Evolutionary conservation across 2,113 vertebrate genomes (phyloP).

Genomic region (Pollimyrus isidori): DNA sequence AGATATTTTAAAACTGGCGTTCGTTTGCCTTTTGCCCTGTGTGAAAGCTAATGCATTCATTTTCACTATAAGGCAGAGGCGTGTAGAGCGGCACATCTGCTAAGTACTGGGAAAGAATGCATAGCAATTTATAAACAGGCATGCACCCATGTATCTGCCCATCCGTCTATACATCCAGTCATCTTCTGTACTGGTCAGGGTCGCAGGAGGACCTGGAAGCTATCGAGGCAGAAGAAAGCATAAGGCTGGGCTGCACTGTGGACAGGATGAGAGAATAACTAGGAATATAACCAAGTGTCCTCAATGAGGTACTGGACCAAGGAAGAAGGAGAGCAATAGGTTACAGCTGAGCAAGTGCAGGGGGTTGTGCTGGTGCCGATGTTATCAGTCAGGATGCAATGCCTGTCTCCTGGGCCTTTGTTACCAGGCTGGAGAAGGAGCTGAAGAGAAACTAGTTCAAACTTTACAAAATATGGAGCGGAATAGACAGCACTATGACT

Average conservation of each 20-base stretch:
- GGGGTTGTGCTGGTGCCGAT: neutral
- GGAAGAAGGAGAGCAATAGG: neutral
- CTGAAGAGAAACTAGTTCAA: neutral
- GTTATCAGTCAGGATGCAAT: neutral
- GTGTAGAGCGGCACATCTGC: neutral
- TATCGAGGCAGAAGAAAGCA: neutral
- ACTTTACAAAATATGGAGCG: neutral
- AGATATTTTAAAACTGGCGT: neutral
- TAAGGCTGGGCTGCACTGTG: neutral
- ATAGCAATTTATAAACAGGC: neutral
- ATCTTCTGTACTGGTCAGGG: neutral
- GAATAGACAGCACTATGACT: neutral
- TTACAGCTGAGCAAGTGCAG: neutral
- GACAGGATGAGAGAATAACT: neutral
- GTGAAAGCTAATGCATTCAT: neutral
- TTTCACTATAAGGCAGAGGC: neutral
- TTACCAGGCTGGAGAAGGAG: neutral
- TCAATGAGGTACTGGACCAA: neutral
- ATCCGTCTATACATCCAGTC: neutral
- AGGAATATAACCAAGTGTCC: neutral
- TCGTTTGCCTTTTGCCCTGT: neutral
- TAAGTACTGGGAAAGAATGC: neutral
- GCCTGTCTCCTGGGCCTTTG: neutral
- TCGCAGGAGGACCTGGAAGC: neutral
- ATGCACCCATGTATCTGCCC: neutral